These are phyloP conservation scores for Mythimna albipuncta DNA, from an alignment of 2,888 invertebrate genomes.

Conservation along the genomic window DNA sequence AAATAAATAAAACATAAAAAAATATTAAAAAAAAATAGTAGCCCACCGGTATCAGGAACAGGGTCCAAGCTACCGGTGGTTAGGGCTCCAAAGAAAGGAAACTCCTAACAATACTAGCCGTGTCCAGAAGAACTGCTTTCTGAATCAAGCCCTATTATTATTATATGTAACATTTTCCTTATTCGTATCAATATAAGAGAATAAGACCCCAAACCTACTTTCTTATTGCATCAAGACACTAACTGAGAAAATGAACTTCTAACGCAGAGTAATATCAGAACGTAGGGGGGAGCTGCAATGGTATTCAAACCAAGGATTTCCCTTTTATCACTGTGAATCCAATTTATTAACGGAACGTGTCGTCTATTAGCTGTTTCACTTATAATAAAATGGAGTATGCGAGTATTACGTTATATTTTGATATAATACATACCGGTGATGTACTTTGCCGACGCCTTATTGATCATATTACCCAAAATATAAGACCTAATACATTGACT, in stretches of 20 bases:
- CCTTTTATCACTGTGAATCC: conserved; percentile 39
- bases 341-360: conserved; percentile 45
- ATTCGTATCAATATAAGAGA: background rate
- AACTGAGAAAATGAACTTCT: conserved; percentile 8
- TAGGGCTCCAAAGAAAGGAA: too few species aligned
- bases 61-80: too few species aligned
- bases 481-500: background rate
- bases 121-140: too few species aligned
- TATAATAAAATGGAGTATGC: conserved; percentile 25
- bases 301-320: conserved; percentile 32
- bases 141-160: too few species aligned
- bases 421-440: background rate
- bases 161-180: background rate
- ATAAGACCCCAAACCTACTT: background rate
- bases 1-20: too few species aligned
- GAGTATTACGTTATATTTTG: conserved; percentile 31
- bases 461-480: conserved; percentile 19
- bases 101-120: too few species aligned
- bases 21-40: too few species aligned
- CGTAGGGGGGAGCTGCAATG: conserved; percentile 35
- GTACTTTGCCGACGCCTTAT: background rate
- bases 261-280: background rate
- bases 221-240: background rate
- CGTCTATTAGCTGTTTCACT: conserved; percentile 41
- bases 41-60: too few species aligned